Evolutionary conservation across 2,888 invertebrate species (phyloP).

Genomic region (Papilio demoleus): DNA sequence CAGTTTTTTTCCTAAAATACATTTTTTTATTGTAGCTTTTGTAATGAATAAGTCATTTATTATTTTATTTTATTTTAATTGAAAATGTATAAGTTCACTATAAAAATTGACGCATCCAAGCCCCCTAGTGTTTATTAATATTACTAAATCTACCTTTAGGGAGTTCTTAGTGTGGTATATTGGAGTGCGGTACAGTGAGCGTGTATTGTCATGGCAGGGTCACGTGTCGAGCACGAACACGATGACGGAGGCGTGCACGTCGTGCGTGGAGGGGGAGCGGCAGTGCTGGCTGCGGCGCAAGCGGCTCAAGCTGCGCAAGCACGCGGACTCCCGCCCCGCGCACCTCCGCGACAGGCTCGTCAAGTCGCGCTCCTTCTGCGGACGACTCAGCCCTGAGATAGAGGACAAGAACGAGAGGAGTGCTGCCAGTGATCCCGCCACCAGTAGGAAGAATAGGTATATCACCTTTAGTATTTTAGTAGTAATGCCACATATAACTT

Average conservation of each 20-base stretch:
- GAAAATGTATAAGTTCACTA: too few species aligned
- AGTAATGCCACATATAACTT: too few species aligned
- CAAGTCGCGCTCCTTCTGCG: slow-evolving; percentile 90
- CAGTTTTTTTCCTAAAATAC: too few species aligned
- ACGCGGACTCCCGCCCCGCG: slow-evolving; percentile 64
- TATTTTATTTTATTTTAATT: too few species aligned
- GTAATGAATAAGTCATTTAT: too few species aligned
- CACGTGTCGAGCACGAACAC: slow-evolving; percentile 81
- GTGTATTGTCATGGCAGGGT: slow-evolving; percentile 57
- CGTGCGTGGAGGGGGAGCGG: slow-evolving; percentile 78
- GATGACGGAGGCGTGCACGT: slow-evolving; percentile 80
- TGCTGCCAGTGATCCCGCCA: slow-evolving; percentile 86
- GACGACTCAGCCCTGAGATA: slow-evolving; percentile 82
- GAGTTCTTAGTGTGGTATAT: too few species aligned
- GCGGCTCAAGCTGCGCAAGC: slow-evolving; percentile 67
- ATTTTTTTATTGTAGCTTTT: too few species aligned
- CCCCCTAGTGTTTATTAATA: too few species aligned
- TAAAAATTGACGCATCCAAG: too few species aligned
- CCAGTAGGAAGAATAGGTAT: slow-evolving; percentile 81
- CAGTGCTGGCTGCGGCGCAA: slow-evolving; percentile 76
- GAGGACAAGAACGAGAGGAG: slow-evolving; percentile 84
- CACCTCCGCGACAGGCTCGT: slow-evolving; percentile 82
- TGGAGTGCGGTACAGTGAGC: background rate
- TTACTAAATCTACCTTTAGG: too few species aligned
- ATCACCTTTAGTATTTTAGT: slow-evolving; percentile 42